Evolutionary conservation across 1,140 invertebrate species (phyloP).

Genomic region (Meloidogyne floridensis): DNA sequence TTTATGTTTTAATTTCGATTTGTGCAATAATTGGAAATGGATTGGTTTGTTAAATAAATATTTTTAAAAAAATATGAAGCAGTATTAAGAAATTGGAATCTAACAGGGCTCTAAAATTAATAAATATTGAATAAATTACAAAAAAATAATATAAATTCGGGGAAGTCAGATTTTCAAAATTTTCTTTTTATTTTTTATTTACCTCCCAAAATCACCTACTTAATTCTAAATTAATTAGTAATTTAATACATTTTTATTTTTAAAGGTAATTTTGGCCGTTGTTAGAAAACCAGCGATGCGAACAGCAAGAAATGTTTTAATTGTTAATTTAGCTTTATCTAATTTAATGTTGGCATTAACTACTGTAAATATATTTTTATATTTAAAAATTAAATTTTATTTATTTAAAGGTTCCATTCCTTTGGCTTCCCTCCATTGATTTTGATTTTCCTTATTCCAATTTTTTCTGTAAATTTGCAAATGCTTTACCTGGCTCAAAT

Average conservation of each 20-base stretch:
- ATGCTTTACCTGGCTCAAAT: constrained; percentile 66
- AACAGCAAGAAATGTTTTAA: constrained; percentile 66
- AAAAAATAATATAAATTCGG: too few species aligned
- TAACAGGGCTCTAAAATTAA: too few species aligned
- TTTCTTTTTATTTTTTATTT: constrained; percentile 2
- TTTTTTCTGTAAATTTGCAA: constrained; percentile 67
- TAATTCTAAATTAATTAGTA: neutral
- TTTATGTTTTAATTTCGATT: constrained; percentile 61
- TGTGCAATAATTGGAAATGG: constrained; percentile 63
- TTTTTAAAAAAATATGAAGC: too few species aligned
- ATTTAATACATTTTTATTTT: neutral
- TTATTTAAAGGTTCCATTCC: constrained; percentile 64
- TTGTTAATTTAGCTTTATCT: constrained; percentile 67
- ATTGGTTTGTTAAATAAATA: constrained; percentile 40
- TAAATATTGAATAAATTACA: too few species aligned
- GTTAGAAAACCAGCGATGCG: constrained; percentile 61
- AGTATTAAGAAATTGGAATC: too few species aligned
- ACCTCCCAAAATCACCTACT: neutral
- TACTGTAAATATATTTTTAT: neutral
- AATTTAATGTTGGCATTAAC: constrained; percentile 62
- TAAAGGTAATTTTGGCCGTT: constrained; percentile 65
- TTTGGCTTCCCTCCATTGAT: constrained; percentile 66
- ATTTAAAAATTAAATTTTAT: constrained; percentile 10
- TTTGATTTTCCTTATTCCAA: constrained; percentile 66
- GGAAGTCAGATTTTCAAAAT: too few species aligned